Base-by-base conservation (phyloP, 1,140 invertebrate genomes). In the Drosophila carrolli region DNA sequence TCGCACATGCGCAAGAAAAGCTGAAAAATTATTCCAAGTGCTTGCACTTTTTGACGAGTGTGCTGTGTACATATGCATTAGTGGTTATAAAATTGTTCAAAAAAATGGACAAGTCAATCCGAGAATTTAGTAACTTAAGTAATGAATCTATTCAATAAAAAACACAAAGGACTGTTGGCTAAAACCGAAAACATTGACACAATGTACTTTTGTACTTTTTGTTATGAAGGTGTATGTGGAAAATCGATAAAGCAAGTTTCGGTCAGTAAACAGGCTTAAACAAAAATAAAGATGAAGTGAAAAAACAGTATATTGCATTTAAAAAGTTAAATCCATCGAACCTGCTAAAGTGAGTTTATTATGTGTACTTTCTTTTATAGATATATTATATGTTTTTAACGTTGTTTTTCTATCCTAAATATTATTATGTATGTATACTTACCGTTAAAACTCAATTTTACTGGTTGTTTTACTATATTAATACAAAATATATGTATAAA, bases 31-130 rank as follows among this genome's bases (percentile, higher is more conserved):
- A 44, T 53, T 44, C 47, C 38, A 14, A 68, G 61, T 68, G 47
- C 44, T 68, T 66, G 65, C 38, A 66, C n/a, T 53, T 66, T 68
- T 68, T 68, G 65, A 68, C 60, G 40, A 68, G 61, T 68, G 60
- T 66, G 65, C 65, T 68, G 47, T 68, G 65, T 68, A 68, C 65
- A 67, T 67, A 65, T 65, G 65, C 60, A 66, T 68, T 68, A 27
- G 65, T 68, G 65, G 35, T 67, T 65, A 65, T 53, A 44, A 53
- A 68, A 51, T 66, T 65, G 29, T 51, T 67, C 35, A 48, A 66
- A 68, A 67, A 68, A 66, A 29, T 66, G 46, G 8, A 68, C 53
- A 53, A 66, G 66, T 66, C 65, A 51, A 54, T 68, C 14, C 6
- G 32, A 37, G 23, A 13, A 46, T 7, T 53, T 54, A 35, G 10